A percentile compares a stretch with the other conserved stretches of the same genome.
These are phyloP conservation scores for Mercenaria mercenaria DNA, from an alignment of 1,140 invertebrate genomes.

Conservation along the genomic window DNA sequence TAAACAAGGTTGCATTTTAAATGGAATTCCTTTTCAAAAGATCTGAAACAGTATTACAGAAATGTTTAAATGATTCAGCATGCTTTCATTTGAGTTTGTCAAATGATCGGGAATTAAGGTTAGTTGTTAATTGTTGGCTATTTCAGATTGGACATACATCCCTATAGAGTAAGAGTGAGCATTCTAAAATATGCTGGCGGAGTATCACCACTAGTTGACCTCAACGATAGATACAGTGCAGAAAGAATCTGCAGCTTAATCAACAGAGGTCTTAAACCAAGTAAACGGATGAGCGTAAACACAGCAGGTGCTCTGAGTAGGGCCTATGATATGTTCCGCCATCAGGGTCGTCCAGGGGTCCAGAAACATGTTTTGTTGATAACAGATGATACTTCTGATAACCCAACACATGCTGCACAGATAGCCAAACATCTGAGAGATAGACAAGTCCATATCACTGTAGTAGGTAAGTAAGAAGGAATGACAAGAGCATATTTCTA, in stretches of 20 bases:
- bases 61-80: too few species aligned
- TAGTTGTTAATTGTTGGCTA: too few species aligned
- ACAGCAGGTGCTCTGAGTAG: neutral
- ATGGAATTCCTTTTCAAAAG: too few species aligned
- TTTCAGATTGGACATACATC: constrained; percentile 17
- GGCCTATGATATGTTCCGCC: neutral
- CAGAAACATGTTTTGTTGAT: constrained; percentile 11
- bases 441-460: constrained; percentile 9
- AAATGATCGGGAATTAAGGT: too few species aligned
- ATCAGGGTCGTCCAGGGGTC: neutral
- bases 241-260: neutral
- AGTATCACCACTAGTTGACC: neutral
- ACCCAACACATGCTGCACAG: neutral
- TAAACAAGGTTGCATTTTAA: too few species aligned
- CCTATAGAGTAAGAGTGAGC: neutral
- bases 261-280: neutral
- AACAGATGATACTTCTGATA: neutral
- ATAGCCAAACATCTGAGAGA: neutral
- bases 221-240: neutral
- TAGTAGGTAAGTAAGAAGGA: neutral
- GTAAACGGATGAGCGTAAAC: neutral
- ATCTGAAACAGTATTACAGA: too few species aligned
- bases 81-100: too few species aligned
- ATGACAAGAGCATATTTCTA: too few species aligned
- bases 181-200: neutral